Conservation (phyloP, 2,113 vertebrate genomes). For the Riparia riparia region DNA sequence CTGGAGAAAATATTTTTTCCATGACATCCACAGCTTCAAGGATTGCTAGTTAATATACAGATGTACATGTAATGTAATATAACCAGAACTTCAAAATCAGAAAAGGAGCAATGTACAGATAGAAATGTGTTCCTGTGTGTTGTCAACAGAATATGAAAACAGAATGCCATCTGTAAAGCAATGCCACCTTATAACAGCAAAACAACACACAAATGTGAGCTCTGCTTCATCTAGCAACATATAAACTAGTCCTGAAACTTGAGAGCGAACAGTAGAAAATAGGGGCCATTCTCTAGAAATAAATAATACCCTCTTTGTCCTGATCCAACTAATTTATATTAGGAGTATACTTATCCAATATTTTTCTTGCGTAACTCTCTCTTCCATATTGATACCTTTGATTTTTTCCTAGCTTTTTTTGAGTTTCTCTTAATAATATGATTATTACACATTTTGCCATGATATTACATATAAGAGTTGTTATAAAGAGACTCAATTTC, state of each 20-base stretch:
- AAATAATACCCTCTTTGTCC: not conserved
- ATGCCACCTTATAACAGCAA: not conserved
- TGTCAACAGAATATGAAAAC: not conserved
- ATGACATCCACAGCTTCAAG: not conserved
- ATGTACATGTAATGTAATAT: not conserved
- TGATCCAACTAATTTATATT: not conserved
- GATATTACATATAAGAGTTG: accelerated
- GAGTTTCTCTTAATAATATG: not conserved
- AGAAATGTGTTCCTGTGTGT: not conserved
- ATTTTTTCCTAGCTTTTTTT: not conserved
- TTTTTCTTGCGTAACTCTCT: not conserved
- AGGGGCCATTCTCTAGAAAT: not conserved
- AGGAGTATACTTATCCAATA: not conserved
- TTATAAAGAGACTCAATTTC: not conserved
- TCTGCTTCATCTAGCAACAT: not conserved
- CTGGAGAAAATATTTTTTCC: not conserved
- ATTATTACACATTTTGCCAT: not conserved
- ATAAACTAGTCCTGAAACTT: not conserved
- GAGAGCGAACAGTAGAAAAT: not conserved
- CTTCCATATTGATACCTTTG: not conserved
- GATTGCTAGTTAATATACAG: not conserved
- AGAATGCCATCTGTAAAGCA: not conserved
- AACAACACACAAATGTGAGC: not conserved
- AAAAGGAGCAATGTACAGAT: not conserved
- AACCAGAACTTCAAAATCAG: not conserved